Conservation (phyloP, 2,888 invertebrate genomes). For the Diplazon laetatorius region DNA sequence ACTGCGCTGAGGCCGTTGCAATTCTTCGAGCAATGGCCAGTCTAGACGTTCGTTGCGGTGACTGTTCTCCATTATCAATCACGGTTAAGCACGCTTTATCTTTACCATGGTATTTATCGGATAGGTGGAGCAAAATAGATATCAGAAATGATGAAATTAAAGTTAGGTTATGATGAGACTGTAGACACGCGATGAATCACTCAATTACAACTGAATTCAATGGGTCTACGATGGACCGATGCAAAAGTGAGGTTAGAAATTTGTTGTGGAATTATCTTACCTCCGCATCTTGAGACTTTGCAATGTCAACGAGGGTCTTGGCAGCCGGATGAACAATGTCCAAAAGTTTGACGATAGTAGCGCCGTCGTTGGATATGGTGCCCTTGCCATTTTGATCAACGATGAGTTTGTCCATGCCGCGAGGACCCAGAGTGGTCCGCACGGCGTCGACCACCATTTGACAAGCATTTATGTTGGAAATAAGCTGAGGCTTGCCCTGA, state of each 20-base stretch:
- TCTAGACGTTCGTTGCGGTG: slow-evolving; percentile 72
- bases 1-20: slow-evolving; percentile 74
- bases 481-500: slow-evolving; percentile 97
- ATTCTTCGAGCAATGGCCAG: slow-evolving; percentile 71
- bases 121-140: background rate
- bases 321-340: slow-evolving; percentile 99
- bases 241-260: background rate
- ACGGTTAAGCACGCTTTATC: slow-evolving; percentile 27
- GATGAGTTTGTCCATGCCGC: slow-evolving; percentile 99
- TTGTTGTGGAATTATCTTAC: slow-evolving; percentile 83
- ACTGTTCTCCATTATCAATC: slow-evolving; percentile 70
- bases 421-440: slow-evolving; percentile 97
- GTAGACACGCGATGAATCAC: no score
- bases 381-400: slow-evolving; percentile 95
- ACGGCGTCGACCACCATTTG: slow-evolving; percentile 97
- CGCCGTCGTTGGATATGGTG: slow-evolving; percentile 99
- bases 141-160: background rate
- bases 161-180: no score
- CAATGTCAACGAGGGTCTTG: slow-evolving; percentile 98
- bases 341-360: slow-evolving; percentile 98
- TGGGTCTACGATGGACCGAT: background rate
- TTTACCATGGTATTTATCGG: slow-evolving; percentile 28
- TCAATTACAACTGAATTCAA: no score
- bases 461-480: slow-evolving; percentile 99
- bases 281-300: slow-evolving; percentile 99